phyloP scores from a whole-genome alignment of 2,113 vertebrate genomes.

The Puffinus mauretanicus region DNA sequence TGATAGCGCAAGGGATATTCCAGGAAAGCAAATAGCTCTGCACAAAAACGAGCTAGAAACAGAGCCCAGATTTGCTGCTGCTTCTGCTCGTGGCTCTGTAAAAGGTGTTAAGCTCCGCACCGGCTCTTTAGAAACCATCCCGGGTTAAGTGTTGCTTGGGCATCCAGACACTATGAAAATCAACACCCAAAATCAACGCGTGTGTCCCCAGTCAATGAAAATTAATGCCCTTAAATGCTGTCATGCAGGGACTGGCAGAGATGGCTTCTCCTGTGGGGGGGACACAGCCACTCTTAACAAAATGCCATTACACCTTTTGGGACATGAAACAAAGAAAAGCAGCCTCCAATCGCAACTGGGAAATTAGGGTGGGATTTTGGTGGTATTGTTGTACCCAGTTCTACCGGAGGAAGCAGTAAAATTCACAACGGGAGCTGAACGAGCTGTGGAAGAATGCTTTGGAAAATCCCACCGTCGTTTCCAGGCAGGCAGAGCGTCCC shows the following conservation, averaged over 20 bases:
- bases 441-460: background rate
- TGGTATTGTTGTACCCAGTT: background rate
- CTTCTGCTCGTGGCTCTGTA: background rate
- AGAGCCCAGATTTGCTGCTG: background rate
- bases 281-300: background rate
- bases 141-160: background rate
- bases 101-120: background rate
- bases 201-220: background rate
- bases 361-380: background rate
- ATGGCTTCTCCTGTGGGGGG: background rate
- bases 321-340: background rate
- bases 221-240: background rate
- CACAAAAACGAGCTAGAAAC: background rate
- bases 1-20: background rate
- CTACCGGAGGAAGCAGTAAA: conserved; percentile 3
- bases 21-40: background rate
- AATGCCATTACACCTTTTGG: background rate
- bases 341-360: background rate
- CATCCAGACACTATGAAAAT: background rate
- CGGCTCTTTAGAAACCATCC: background rate
- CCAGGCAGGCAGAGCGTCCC: background rate
- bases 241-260: background rate
- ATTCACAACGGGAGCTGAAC: background rate
- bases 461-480: conserved; percentile 34
- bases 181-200: background rate